Evolutionary conservation across 2,797 vertebrate genomes (phyloP).

Genomic region (Mustela erminea): DNA sequence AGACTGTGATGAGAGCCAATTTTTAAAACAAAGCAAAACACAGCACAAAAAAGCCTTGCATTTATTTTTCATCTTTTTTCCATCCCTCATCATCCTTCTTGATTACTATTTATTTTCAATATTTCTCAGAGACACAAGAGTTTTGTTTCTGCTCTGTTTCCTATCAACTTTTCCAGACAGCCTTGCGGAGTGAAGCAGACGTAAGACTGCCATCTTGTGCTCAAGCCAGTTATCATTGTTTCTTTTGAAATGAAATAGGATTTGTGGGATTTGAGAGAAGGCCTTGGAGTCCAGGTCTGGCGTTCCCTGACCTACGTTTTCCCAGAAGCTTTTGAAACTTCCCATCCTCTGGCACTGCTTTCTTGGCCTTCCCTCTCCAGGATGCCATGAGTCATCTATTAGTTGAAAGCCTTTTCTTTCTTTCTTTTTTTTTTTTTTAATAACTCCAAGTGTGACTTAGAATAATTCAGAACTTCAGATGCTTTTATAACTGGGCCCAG

Average conservation of each 20-base stretch:
- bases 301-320: neutral
- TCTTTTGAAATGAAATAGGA: slow-evolving; percentile 44
- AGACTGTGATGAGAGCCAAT: slow-evolving; percentile 56
- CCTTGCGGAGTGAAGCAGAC: slow-evolving; percentile 72
- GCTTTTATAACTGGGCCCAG: neutral
- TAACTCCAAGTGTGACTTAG: slow-evolving; percentile 35
- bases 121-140: slow-evolving; percentile 47
- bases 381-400: slow-evolving; percentile 47
- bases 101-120: slow-evolving; percentile 72
- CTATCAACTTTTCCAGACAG: neutral
- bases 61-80: slow-evolving; percentile 68
- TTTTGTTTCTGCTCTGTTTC: slow-evolving; percentile 58
- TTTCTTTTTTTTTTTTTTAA: neutral
- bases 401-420: neutral
- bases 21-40: slow-evolving; percentile 67
- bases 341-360: neutral
- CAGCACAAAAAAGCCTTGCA: slow-evolving; percentile 11
- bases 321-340: slow-evolving; percentile 23
- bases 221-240: slow-evolving; percentile 73
- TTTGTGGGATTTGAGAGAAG: slow-evolving; percentile 1
- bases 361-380: slow-evolving; percentile 36
- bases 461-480: neutral
- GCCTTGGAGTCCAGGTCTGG: neutral
- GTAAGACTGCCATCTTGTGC: slow-evolving; percentile 87
- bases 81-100: slow-evolving; percentile 64